Evolutionary conservation across 2,113 vertebrate genomes (phyloP).

Genomic region (Glareola pratincola): DNA sequence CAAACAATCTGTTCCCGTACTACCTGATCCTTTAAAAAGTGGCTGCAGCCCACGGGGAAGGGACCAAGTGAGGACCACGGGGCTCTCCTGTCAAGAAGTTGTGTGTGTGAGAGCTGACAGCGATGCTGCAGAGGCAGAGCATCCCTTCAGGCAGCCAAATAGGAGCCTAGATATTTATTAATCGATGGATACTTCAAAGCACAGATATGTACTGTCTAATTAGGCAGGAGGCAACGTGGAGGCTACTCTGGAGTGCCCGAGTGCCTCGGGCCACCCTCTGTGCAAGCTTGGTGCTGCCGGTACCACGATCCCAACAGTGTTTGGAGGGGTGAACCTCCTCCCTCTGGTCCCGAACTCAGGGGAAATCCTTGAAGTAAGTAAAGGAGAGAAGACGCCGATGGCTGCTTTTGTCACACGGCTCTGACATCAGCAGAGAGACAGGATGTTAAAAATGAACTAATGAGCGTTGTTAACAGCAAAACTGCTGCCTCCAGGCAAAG

Average conservation of each 20-base stretch:
- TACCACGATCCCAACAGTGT: rapidly evolving
- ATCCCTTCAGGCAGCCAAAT: background rate
- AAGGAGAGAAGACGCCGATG: background rate
- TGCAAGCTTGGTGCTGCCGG: background rate
- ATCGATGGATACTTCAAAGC: background rate
- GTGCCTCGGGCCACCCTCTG: background rate
- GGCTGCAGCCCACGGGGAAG: background rate
- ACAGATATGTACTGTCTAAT: background rate
- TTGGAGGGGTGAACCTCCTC: background rate
- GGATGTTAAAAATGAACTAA: background rate
- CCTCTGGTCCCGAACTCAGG: background rate
- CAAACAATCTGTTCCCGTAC: background rate
- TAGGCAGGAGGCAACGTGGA: background rate
- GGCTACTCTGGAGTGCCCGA: background rate
- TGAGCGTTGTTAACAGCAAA: background rate
- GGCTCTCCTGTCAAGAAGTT: background rate
- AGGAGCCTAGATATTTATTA: rapidly evolving
- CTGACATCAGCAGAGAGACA: background rate
- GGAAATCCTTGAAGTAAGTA: background rate
- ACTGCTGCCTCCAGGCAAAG: background rate
- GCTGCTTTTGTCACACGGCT: background rate
- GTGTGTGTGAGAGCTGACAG: background rate
- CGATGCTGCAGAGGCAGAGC: rapidly evolving
- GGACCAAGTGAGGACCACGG: background rate
- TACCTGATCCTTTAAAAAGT: background rate